Percentiles rank a stretch among this genome's conserved stretches.
phyloP scores from a whole-genome alignment of 2,888 invertebrate species.

The Xanthia icteritia region DNA sequence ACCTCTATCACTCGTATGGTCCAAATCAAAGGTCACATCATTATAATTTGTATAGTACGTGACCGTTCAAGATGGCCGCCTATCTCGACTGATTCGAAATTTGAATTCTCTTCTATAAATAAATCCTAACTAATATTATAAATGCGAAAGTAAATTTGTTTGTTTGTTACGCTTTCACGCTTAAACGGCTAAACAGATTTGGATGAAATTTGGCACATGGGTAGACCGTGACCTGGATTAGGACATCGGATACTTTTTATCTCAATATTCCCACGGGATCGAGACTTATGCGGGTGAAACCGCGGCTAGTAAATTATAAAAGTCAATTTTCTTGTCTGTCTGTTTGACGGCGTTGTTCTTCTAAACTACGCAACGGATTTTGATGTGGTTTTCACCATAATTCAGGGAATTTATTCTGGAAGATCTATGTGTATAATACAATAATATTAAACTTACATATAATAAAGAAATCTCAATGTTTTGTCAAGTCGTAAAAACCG shows the following conservation, averaged over 20 bases:
- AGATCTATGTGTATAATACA: neutral
- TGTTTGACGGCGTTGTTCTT: neutral
- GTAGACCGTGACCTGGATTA: no score
- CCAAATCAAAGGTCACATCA: conserved; percentile 87
- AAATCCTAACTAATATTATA: no score
- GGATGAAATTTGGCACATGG: no score
- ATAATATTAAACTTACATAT: neutral
- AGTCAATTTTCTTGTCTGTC: neutral
- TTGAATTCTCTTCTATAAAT: conserved; percentile 81
- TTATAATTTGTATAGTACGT: conserved; percentile 86
- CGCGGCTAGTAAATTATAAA: no score
- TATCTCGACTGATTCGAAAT: conserved; percentile 84
- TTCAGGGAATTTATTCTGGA: neutral
- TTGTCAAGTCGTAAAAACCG: neutral
- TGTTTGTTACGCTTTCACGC: no score
- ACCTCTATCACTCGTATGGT: conserved; percentile 82
- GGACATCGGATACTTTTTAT: no score
- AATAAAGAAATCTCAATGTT: neutral
- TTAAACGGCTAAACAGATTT: no score
- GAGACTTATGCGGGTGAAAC: no score
- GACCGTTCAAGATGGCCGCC: conserved; percentile 83
- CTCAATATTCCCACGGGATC: no score
- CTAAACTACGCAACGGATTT: neutral
- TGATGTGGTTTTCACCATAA: neutral
- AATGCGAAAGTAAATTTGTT: no score